Conservation (phyloP, 2,113 vertebrate genomes). For the Hiodon tergisus region DNA sequence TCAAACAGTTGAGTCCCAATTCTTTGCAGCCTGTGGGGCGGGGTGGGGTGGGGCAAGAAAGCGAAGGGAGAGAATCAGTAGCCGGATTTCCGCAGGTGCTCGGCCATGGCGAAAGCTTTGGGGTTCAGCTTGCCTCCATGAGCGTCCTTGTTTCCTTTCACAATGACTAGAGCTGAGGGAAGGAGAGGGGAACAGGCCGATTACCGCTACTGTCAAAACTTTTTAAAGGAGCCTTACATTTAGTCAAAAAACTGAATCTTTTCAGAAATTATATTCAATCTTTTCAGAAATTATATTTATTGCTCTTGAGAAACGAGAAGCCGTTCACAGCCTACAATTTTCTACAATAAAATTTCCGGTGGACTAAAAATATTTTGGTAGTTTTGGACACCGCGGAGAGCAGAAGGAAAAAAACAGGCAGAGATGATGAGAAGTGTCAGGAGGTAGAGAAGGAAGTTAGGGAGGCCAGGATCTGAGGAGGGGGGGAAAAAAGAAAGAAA, state of each 20-base stretch:
- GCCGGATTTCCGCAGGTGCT: conserved; percentile 25
- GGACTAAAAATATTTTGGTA: no score
- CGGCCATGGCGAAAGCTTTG: conserved; percentile 12
- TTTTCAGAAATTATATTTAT: no score
- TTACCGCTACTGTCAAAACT: no score
- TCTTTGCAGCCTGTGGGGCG: neutral
- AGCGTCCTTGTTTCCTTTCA: conserved; percentile 30
- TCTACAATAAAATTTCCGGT: no score
- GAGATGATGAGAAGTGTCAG: neutral
- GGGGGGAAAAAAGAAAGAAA: neutral
- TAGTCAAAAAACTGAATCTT: no score
- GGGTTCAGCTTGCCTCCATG: conserved; percentile 36
- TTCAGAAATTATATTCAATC: no score
- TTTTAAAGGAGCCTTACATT: no score
- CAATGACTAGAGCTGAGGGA: conserved; percentile 29
- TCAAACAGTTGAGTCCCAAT: conserved; percentile 3
- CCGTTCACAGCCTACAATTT: no score
- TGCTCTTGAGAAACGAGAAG: no score
- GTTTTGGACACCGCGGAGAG: no score
- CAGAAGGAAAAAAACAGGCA: neutral
- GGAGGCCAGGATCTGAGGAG: neutral
- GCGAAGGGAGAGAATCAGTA: conserved; percentile 11
- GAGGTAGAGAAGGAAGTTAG: neutral
- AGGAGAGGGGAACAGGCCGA: neutral
- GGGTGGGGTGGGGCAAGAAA: neutral